Percentiles rank a stretch among this genome's conserved stretches.
Evolutionary conservation across 2,888 invertebrate genomes (phyloP).

Genomic region (Tipula vernalis): DNA sequence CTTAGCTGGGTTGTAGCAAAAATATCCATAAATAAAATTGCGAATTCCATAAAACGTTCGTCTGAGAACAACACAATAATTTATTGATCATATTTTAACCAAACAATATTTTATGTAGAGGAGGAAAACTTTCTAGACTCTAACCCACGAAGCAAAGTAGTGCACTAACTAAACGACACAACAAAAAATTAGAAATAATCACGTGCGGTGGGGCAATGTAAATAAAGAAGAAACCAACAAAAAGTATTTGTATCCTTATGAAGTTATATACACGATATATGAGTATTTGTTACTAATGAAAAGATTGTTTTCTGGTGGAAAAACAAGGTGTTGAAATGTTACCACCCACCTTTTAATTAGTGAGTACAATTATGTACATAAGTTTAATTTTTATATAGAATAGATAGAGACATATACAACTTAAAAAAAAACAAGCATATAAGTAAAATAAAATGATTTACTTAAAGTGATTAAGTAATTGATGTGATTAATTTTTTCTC

Average conservation of each 20-base stretch:
- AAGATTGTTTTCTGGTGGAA: background rate
- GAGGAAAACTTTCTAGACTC: background rate
- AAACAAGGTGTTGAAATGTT: background rate
- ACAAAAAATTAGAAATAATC: background rate
- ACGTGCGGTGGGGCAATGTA: background rate
- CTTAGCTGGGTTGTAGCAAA: background rate
- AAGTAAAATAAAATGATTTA: background rate
- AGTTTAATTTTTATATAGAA: background rate
- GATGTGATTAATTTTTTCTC: background rate
- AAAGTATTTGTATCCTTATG: background rate
- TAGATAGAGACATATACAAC: background rate
- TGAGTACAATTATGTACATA: background rate
- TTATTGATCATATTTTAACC: background rate
- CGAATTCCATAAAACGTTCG: background rate
- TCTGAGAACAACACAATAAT: background rate
- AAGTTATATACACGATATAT: background rate
- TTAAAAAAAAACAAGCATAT: background rate
- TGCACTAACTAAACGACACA: background rate
- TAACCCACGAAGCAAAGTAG: background rate
- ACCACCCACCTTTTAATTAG: background rate
- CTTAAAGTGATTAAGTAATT: background rate
- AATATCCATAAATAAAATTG: background rate
- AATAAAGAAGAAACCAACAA: background rate
- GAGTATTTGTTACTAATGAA: background rate
- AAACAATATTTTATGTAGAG: background rate